A percentile compares a stretch with the other conserved stretches of the same genome.
Conservation (phyloP, 2,797 vertebrate species). For the Podarcis siculus region DNA sequence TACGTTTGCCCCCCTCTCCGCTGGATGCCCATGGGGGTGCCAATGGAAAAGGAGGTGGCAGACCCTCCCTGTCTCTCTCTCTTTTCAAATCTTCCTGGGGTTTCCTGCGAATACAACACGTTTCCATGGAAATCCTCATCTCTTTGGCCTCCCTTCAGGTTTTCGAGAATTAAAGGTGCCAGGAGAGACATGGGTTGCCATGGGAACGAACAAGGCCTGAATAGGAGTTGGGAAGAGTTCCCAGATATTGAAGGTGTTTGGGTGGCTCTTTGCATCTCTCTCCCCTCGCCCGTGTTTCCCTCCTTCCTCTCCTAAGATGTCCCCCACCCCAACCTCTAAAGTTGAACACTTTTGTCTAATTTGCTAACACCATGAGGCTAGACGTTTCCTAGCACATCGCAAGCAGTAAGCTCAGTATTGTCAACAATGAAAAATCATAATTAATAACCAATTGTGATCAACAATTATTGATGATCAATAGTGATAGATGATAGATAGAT, state of each 20-base stretch:
- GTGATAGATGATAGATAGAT: too few species aligned
- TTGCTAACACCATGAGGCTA: not conserved
- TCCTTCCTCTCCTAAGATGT: not conserved
- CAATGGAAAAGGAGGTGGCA: not conserved
- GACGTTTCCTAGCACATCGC: too few species aligned
- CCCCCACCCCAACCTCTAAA: not conserved
- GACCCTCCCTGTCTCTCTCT: not conserved
- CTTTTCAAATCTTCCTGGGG: not conserved
- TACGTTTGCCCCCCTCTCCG: too few species aligned
- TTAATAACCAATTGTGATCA: too few species aligned
- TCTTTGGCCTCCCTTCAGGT: not conserved
- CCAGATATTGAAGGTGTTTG: not conserved
- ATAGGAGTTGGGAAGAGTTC: not conserved
- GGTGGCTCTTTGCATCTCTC: not conserved
- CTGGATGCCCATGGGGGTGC: not conserved
- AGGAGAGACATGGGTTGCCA: not conserved
- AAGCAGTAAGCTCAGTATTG: too few species aligned
- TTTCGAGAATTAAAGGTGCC: not conserved
- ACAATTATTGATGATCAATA: too few species aligned
- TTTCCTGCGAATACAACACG: constrained; percentile 63
- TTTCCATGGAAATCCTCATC: constrained; percentile 12
- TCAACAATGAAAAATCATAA: too few species aligned
- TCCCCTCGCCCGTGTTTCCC: too few species aligned
- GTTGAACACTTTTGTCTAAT: too few species aligned
- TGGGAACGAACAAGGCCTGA: not conserved